phyloP scores from a whole-genome alignment of 2,797 vertebrate genomes.

The Catostomus latipinnis region DNA sequence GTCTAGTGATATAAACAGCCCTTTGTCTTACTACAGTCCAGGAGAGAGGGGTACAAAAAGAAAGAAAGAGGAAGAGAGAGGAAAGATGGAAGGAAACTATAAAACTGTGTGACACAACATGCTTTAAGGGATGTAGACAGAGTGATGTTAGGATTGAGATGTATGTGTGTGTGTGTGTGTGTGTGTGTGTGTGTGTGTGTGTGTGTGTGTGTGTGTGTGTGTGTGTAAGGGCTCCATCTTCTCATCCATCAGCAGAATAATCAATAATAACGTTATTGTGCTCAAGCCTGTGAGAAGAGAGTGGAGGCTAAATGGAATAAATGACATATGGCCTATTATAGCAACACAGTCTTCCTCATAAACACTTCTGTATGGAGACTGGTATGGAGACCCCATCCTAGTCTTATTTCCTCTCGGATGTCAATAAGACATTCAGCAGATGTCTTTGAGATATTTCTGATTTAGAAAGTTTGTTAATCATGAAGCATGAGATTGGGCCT shows the following conservation, averaged over 20 bases:
- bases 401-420: not conserved
- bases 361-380: not conserved
- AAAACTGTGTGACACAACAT: constrained; percentile 32
- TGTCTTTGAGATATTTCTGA: no score
- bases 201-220: not conserved
- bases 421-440: not conserved
- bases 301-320: constrained; percentile 43
- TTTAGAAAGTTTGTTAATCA: no score
- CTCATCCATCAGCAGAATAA: constrained; percentile 36
- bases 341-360: not conserved
- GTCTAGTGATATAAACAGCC: constrained; percentile 48
- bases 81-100: constrained; percentile 12
- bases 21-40: constrained; percentile 39
- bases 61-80: not conserved
- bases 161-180: not conserved
- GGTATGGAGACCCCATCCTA: not conserved
- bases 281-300: constrained; percentile 33
- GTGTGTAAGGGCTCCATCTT: constrained; percentile 32
- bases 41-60: not conserved
- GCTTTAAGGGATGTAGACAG: constrained; percentile 43
- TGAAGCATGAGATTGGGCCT: no score
- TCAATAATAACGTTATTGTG: constrained; percentile 51
- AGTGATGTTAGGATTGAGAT: constrained; percentile 39
- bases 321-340: constrained; percentile 27
- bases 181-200: no score